Evolutionary conservation across 2,888 invertebrate genomes (phyloP), one percentile per base, ranked within the genome.

Genomic region (Pasiphila rectangulata): DNA sequence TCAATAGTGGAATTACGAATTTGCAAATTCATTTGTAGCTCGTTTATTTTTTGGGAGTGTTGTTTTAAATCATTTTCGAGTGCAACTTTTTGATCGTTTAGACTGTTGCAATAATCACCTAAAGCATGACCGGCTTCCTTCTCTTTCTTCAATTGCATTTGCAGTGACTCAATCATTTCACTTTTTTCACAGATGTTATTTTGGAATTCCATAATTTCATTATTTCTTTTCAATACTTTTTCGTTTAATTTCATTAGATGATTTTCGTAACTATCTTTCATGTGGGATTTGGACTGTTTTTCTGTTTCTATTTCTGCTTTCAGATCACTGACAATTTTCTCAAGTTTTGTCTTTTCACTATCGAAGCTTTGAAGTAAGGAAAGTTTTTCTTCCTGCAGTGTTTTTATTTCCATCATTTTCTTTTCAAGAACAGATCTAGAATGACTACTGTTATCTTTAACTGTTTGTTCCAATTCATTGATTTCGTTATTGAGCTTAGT

Each of bases 151-250:
- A 83, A 50, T 16, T 79, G 70, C 4, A 72, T 56, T 52, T 79
- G 74, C 2, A 83, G 53, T 3, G 60, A 53, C 58, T 84, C 83
- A 32, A 84, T 78, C 44, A 63, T 64, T 64, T 84, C 83, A 38
- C 80, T 78, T 24, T 79, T 82, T 51, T 72, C 66, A 21, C 74
- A 71, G 52, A 81, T 62, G 51, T 70, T 81, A 55, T 85, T 79
- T 63, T 84, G 84, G 43, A 83, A 51, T 56, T 84, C 83, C 21
- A 84, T 79, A 4, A 84, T 57, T 63, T 85, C 85, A 65, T 85
- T 83, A 53, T 83, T 84, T 51, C 83, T 74, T 46, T 84, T 84
- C 7, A 79, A 57, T 2, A 84, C 70, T 57, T 84, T 84, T 61
- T 83, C 84, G 53, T 85, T 85, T 3, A 84, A 55, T 40, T 78